phyloP scores from a whole-genome alignment of 2,797 vertebrate genomes.

The Vipera ursinii region DNA sequence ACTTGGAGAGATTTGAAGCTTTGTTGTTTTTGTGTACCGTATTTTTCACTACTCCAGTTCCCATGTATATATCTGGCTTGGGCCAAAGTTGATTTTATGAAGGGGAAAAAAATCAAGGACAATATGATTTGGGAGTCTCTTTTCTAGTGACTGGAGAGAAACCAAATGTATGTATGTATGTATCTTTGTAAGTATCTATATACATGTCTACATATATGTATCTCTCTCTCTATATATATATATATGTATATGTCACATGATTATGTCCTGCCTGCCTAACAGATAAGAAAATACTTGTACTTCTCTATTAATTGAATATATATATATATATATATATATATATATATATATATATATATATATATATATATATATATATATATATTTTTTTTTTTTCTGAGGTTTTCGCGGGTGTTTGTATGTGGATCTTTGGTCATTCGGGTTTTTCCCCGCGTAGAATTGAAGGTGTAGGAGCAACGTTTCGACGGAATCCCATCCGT shows the following conservation, averaged over 20 bases:
- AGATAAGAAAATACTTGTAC: neutral
- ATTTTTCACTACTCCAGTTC: neutral
- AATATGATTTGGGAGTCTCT: neutral
- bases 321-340: neutral
- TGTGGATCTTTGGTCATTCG: too few relatives aligned
- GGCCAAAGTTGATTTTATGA: neutral
- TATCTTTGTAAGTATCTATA: too few relatives aligned
- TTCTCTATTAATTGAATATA: accelerated
- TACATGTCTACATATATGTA: too few relatives aligned
- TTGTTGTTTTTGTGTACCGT: neutral
- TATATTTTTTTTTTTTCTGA: too few relatives aligned
- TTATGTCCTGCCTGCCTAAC: neutral
- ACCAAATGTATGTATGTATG: neutral
- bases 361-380: neutral
- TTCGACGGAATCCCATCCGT: too few relatives aligned
- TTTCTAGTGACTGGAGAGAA: neutral
- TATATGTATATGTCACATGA: neutral
- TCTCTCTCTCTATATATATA: too few relatives aligned
- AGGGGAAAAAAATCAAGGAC: neutral
- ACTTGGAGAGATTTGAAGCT: neutral
- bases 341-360: neutral
- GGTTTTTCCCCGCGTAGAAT: too few relatives aligned
- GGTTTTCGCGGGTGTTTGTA: too few relatives aligned
- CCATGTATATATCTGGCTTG: neutral
- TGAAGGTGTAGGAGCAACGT: too few relatives aligned